Base-by-base conservation (phyloP, 2,113 vertebrate species). In the Rissa tridactyla region DNA sequence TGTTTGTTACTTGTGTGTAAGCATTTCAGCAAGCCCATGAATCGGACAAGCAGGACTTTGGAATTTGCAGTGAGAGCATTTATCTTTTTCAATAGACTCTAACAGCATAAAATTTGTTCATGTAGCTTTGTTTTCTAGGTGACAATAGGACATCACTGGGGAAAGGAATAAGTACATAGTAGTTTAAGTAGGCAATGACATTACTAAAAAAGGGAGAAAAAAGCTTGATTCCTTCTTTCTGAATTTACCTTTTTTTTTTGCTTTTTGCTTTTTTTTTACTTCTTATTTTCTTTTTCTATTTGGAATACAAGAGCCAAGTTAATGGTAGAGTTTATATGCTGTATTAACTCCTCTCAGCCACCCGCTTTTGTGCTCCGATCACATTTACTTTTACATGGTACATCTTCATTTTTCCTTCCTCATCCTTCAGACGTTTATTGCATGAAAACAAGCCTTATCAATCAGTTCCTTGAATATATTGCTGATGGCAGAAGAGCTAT, bases 371-470 rank as follows among this genome's bases (percentile, higher is more conserved):
- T 81, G 42, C 47, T 90, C 42, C 6, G 1, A 42, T 64, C 71
- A 47, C 46, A 73, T 93, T 86, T 83, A 61, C 25, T 57, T 36
- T 71, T 36, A 54, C 8, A 14, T 32, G 9, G 30, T 29, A 2
- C 32, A 49, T 54, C 78, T 42, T 77, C 21, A 38, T 38, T 94
- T 91, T 90, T 82, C 62, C 34, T 79, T 91, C 77, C 55, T 90
- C 57, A 77, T 85, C 62, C 58, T 77, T 85, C 49, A 79, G 58
- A 80, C 7, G 0, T 65, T 82, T 84, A 89, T 85, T 93, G 62
- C 84, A 85, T 82, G 49, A 87, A 92, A 96, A 95, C 69, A 92
- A 91, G 73, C 40, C 89, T 86, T 96, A 92, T 89, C 96, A 89
- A 94, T 91, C 60, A 86, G 23, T 82, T 92, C 34, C 32, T 81